Base-by-base conservation (phyloP, 2,888 invertebrate species). In the Molorchus minor region DNA sequence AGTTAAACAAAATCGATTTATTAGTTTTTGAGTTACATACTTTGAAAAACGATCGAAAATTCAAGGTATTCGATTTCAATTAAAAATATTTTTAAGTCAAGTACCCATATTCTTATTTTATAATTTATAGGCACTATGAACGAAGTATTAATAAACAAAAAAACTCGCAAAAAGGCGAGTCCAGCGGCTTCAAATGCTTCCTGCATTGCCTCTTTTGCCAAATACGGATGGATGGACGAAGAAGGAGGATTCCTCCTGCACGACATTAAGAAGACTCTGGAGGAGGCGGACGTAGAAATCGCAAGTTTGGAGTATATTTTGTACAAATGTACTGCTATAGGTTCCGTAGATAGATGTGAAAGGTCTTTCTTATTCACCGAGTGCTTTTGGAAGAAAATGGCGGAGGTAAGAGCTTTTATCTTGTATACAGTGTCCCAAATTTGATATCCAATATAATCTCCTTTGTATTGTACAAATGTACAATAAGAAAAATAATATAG, bases 221-320 rank as follows among this genome's bases (percentile, higher is more conserved):
- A 78, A 65, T 80, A 80, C 58, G 76, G 76, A 5, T 80, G 79
- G 79, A 80, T 80, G 80, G 80, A 80, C 56, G 75, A 75, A 56
- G 78, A 78, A 13, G 80, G 80, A 3, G 80, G 79, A 7, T 80
- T 80, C 59, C 65, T 78, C n/a, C 57, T 79, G 38, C 76, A 76
- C 54, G 73, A 74, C 57, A 80, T 80, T 38, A 76, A 75, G 62
- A 62, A 61, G 4, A 71, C 74, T 3, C 61, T 80, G n/a, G 74
- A 75, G 38, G 75, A 76, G 59, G 68, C 75, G 10, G 71, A 75
- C 13, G 65, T 79, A 4, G 74, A 76, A 44, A 65, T 74, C 25
- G 62, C 70, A 10, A 70, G 70, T 56, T 62, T 79, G 51, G 78
- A 79, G 54, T 76, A 67, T 56, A 72, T 80, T 25, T 56, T 80